phyloP scores from a whole-genome alignment of 2,888 invertebrate genomes.

The Tachina fera region DNA sequence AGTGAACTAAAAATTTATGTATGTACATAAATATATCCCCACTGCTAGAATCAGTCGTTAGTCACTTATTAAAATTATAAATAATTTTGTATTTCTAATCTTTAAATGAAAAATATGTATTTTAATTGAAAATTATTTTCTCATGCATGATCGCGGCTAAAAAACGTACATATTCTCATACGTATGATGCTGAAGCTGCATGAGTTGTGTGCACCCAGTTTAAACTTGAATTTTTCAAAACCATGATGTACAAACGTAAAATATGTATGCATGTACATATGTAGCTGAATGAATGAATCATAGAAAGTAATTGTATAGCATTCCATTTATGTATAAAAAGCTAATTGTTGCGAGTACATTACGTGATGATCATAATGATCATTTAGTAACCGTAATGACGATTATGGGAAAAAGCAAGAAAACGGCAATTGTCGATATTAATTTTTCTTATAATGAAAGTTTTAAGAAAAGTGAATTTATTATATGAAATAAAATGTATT shows the following conservation, averaged over 20 bases:
- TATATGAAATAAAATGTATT: conserved; percentile 10
- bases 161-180: not conserved
- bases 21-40: too few relatives aligned
- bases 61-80: too few relatives aligned
- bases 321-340: conserved; percentile 46
- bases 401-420: conserved; percentile 22
- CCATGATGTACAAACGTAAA: conserved; percentile 7
- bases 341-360: conserved; percentile 49
- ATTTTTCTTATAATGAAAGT: conserved; percentile 60
- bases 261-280: not conserved
- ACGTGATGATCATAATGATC: conserved; percentile 63
- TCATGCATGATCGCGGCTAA: conserved; percentile 47
- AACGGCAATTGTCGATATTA: conserved; percentile 53
- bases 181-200: not conserved
- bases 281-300: conserved; percentile 62
- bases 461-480: conserved; percentile 63
- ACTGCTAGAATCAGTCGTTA: too few relatives aligned
- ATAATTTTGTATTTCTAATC: not conserved
- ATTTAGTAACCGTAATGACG: conserved; percentile 38
- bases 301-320: conserved; percentile 69
- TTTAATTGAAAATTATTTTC: conserved; percentile 62
- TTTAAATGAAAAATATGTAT: conserved; percentile 16
- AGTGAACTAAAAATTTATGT: too few relatives aligned
- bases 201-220: conserved; percentile 33
- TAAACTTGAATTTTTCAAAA: conserved; percentile 61